phyloP scores from a whole-genome alignment of 2,888 invertebrate species.

The Sesamia inferens region DNA sequence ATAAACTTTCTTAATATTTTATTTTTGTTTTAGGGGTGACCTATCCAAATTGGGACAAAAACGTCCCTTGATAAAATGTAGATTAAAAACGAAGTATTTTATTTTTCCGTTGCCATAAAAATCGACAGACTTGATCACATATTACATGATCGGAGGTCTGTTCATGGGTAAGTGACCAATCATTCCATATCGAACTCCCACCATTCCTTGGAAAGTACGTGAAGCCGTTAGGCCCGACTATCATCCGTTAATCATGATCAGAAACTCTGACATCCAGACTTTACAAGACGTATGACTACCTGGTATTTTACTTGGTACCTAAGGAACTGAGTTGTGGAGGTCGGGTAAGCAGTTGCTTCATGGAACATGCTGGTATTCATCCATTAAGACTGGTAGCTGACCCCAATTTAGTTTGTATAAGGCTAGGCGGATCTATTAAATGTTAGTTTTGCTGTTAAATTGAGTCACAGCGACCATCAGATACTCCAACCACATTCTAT shows the following conservation, averaged over 20 bases:
- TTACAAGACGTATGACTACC: no score
- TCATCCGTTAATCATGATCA: neutral
- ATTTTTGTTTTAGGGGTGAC: neutral
- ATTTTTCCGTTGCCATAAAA: neutral
- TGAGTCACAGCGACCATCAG: neutral
- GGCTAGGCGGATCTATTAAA: neutral
- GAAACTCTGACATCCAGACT: neutral
- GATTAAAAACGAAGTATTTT: no score
- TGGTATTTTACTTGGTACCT: no score
- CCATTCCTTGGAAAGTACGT: neutral
- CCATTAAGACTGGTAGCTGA: neutral
- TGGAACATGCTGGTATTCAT: neutral
- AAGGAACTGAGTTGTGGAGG: no score
- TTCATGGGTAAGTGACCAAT: no score
- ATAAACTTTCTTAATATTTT: no score
- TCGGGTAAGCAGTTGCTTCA: neutral
- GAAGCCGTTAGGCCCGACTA: neutral
- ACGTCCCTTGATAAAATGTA: no score
- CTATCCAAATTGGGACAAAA: no score
- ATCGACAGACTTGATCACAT: neutral
- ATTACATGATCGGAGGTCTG: no score
- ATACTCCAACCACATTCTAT: no score
- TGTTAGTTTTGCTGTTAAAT: neutral
- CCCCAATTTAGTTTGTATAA: neutral
- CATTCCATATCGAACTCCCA: no score